Evolutionary conservation across 2,888 invertebrate species (phyloP), one percentile per base, ranked within the genome.

Genomic region (Drosophila aldrichi): DNA sequence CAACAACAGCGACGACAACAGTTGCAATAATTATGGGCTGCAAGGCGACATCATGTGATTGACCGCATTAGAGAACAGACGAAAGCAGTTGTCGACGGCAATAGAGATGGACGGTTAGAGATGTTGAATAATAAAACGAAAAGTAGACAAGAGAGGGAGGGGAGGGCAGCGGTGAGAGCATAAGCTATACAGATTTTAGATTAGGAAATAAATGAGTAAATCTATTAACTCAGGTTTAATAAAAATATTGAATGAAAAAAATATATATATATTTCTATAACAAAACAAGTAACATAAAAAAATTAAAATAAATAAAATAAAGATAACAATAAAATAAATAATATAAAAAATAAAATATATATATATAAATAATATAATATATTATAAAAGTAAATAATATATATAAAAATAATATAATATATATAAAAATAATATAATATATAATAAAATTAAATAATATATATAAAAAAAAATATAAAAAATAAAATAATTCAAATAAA

Each of bases 31-130:
- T 83, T 83, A 81, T 68, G 61, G 69, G 36, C 54, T 73, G 71
- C 58, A 57, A 34, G 70, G 59, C 75, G 82, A 70, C 77, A 82
- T 79, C 74, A 82, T 87, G 84, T 89, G 86, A 84, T 89, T 84
- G 89, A 84, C 84, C 85, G 89, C 74, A 73, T 84, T 81, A 77
- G 69, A 65, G 73, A 66, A 82, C 48, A 58, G 62, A 41, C 48
- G 41, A 34, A 63, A 60, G 52, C 62, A 63, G 48, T 38, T 57
- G 51, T 18, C 52, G 38, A 70, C 25, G 18, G 16, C 38, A 55
- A 65, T 46, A 38, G 54, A 61, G 18, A 32, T 20, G 43, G 18
- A 14, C 9, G 20, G 48, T 12, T 43, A 32, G 22, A 38, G 25
- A 36, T 14, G 5, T 6, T 16, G 25, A 18, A 41, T 9, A 41